These are phyloP conservation scores for Nephila pilipes DNA, from an alignment of 1,140 invertebrate species.

Conservation along the genomic window DNA sequence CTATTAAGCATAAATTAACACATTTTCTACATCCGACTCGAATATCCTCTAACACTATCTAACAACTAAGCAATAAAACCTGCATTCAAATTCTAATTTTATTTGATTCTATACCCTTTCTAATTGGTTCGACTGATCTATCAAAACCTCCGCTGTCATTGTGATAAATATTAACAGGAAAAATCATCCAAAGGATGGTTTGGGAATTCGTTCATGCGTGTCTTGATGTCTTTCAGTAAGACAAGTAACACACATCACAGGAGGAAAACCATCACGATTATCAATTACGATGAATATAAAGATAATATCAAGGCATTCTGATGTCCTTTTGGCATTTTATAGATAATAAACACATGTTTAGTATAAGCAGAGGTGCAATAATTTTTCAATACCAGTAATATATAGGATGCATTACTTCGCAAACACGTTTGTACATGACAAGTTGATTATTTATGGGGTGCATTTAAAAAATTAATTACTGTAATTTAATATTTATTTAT, in stretches of 20 bases:
- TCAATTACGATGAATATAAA: neutral
- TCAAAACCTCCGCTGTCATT: neutral
- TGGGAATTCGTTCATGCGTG: neutral
- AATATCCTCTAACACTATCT: neutral
- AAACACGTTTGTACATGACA: neutral
- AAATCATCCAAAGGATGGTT: neutral
- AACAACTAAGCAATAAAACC: too few relatives aligned
- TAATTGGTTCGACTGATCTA: neutral
- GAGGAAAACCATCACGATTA: neutral
- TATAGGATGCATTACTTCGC: neutral
- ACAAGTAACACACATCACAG: neutral
- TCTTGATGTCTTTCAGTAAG: neutral
- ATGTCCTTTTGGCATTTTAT: neutral
- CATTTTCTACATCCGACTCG: neutral
- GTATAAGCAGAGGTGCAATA: neutral
- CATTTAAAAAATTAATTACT: neutral
- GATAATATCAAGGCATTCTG: neutral
- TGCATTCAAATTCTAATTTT: neutral
- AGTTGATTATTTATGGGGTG: neutral
- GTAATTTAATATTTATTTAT: neutral
- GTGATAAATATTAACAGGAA: neutral
- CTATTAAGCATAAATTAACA: slow-evolving; percentile 5
- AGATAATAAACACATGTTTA: slow-evolving; percentile 5
- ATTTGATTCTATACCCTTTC: neutral
- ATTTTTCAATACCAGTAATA: neutral